Conservation (phyloP, 2,888 invertebrate species). For the Hirtodrosophila alboralis region DNA sequence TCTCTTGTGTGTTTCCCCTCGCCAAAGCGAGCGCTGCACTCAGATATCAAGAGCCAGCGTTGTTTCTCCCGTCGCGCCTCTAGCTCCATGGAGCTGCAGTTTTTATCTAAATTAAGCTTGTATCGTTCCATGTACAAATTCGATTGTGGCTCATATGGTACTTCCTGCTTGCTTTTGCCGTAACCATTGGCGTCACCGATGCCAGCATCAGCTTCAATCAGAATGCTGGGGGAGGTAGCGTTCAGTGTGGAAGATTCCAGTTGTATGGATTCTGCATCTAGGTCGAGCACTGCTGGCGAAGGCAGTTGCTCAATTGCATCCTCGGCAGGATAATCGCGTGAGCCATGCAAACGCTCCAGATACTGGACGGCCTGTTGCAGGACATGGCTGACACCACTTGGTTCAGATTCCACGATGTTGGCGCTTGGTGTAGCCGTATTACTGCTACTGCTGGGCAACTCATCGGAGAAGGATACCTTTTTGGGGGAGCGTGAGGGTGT, state of each 20-base stretch:
- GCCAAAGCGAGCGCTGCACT: conserved; percentile 83
- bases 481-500: conserved; percentile 82
- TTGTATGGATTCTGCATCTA: conserved; percentile 36
- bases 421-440: conserved; percentile 35
- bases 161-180: conserved; percentile 70
- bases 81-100: conserved; percentile 84
- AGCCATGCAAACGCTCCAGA: conserved; percentile 81
- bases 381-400: conserved; percentile 75
- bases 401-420: conserved; percentile 19
- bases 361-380: conserved; percentile 81
- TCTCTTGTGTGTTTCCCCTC: conserved; percentile 84
- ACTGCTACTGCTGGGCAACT: conserved; percentile 69
- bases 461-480: conserved; percentile 84
- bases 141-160: conserved; percentile 72
- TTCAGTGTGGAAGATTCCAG: conserved; percentile 15
- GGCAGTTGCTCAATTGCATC: conserved; percentile 22
- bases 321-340: conserved; percentile 44
- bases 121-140: conserved; percentile 81
- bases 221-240: conserved; percentile 53
- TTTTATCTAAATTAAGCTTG: conserved; percentile 83
- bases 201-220: conserved; percentile 42
- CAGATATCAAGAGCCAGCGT: conserved; percentile 84
- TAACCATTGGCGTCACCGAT: conserved; percentile 22
- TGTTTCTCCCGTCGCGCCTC: conserved; percentile 84
- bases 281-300: conserved; percentile 56